A percentile compares a stretch with the other conserved stretches of the same genome.
These are phyloP conservation scores for Eremobia ochroleuca DNA, from an alignment of 2,888 invertebrate genomes.

Conservation along the genomic window DNA sequence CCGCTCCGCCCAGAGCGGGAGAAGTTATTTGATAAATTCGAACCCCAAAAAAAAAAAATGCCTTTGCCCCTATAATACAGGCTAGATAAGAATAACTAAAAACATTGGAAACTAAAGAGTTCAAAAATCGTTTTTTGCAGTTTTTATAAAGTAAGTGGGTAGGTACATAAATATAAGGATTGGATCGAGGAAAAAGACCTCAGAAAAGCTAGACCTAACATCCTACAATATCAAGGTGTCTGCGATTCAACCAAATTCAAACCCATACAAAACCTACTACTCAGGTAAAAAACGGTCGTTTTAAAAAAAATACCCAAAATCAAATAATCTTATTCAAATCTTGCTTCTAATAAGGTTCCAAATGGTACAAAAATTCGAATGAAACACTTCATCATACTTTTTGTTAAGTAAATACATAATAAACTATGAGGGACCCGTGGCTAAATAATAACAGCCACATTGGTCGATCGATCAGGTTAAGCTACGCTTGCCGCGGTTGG, in stretches of 20 bases:
- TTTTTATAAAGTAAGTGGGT: too few relatives aligned
- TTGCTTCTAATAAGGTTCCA: not conserved
- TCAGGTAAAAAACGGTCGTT: not conserved
- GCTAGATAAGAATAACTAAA: not conserved
- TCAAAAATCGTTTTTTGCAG: too few relatives aligned
- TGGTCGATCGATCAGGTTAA: too few relatives aligned
- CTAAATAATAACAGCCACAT: too few relatives aligned
- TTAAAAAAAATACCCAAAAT: not conserved
- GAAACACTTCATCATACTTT: not conserved
- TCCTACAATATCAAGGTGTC: not conserved
- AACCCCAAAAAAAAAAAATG: too few relatives aligned
- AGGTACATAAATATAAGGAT: not conserved
- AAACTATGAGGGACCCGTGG: too few relatives aligned
- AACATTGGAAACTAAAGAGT: not conserved
- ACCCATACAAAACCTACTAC: not conserved
- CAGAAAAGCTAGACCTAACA: not conserved
- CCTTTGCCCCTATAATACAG: too few relatives aligned
- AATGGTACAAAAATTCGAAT: too few relatives aligned
- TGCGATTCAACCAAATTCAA: not conserved
- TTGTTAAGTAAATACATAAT: conserved; percentile 1
- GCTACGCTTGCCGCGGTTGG: too few relatives aligned
- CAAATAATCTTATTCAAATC: not conserved
- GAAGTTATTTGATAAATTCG: too few relatives aligned
- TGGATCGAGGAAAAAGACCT: not conserved
- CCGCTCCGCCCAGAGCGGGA: too few relatives aligned